phyloP scores from a whole-genome alignment of 2,797 vertebrate genomes.

The Trichosurus vulpecula region DNA sequence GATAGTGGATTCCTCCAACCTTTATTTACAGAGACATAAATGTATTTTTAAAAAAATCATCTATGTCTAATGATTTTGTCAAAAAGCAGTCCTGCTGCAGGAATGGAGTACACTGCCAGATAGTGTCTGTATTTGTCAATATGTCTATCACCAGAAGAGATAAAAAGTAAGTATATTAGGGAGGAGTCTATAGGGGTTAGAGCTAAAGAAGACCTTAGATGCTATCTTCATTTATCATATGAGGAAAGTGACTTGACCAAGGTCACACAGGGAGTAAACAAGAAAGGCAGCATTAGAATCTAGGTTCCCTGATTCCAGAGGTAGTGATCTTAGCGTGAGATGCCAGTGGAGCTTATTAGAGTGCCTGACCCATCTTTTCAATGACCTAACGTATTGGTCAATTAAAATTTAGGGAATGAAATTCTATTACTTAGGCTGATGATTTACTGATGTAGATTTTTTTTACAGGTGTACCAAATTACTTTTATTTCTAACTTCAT shows the following conservation, averaged over 20 bases:
- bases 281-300: not conserved
- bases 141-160: not conserved
- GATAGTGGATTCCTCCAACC: not conserved
- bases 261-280: not conserved
- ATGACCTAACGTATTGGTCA: not conserved
- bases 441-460: constrained; percentile 65
- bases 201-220: not conserved
- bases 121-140: not conserved
- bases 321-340: not conserved
- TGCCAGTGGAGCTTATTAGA: not conserved
- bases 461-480: constrained; percentile 73
- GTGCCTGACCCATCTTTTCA: too few relatives aligned
- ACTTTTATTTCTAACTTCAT: constrained; percentile 74
- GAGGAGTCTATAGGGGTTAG: not conserved
- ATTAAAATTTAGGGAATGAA: constrained; percentile 57
- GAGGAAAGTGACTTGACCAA: not conserved
- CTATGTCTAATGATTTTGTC: not conserved
- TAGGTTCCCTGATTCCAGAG: not conserved
- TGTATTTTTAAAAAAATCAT: not conserved
- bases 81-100: not conserved
- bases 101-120: not conserved
- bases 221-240: not conserved
- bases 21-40: constrained; percentile 17
- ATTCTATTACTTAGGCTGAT: not conserved
- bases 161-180: not conserved